Conservation (phyloP, 2,888 invertebrate genomes). For the Drosophila phalerata region DNA sequence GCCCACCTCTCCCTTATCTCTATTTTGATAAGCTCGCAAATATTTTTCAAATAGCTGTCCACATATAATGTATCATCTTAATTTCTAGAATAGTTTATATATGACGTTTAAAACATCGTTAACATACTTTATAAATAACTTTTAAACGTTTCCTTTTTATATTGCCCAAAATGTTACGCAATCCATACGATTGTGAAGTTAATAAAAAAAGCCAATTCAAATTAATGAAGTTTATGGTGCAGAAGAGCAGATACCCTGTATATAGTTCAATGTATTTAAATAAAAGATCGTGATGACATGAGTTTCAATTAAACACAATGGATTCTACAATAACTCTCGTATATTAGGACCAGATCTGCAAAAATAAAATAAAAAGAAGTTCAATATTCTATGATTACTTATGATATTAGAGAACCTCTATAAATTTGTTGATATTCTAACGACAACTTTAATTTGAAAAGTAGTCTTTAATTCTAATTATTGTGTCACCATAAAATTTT, state of each 20-base stretch:
- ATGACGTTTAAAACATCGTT: constrained; percentile 24
- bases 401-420: neutral
- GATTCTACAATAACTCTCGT: neutral
- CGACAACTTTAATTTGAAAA: no score
- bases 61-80: constrained; percentile 14
- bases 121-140: constrained; percentile 7
- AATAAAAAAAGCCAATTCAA: constrained; percentile 35
- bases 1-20: constrained; percentile 24
- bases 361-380: neutral
- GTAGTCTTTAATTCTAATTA: neutral
- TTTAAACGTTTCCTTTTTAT: constrained; percentile 12
- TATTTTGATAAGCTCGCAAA: constrained; percentile 43
- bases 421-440: neutral
- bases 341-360: neutral
- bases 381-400: neutral
- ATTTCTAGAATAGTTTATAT: constrained; percentile 18
- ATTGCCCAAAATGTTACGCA: constrained; percentile 40
- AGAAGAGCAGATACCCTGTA: constrained; percentile 10
- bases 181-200: constrained; percentile 30
- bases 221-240: neutral
- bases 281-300: neutral
- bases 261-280: no score
- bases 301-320: neutral
- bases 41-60: constrained; percentile 33
- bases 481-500: neutral